These are phyloP conservation scores for Bruchidius siliquastri DNA, from an alignment of 2,888 invertebrate genomes.

Conservation along the genomic window DNA sequence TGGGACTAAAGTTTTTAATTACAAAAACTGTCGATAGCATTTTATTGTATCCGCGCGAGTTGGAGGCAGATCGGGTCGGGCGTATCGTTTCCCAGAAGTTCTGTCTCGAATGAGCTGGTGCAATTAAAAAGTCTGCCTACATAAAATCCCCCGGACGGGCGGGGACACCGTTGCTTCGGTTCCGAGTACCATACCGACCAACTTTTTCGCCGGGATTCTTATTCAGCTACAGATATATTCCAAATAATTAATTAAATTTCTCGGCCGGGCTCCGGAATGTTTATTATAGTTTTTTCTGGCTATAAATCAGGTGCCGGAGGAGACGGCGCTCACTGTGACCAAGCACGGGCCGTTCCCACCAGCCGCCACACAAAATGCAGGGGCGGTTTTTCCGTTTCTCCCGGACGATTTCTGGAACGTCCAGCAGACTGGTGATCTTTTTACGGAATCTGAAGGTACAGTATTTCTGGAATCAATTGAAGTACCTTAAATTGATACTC, in stretches of 20 bases:
- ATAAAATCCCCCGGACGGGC: conserved; percentile 33
- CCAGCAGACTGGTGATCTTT: not conserved
- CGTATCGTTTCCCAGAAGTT: not conserved
- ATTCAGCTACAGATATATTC: conserved; percentile 46
- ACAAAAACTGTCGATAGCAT: conserved; percentile 1
- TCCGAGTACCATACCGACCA: conserved; percentile 44
- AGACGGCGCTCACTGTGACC: conserved; percentile 39
- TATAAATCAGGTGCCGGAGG: conserved; percentile 46
- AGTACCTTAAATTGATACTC: too few relatives aligned
- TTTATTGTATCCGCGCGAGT: conserved; percentile 3
- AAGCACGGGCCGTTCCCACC: conserved; percentile 41
- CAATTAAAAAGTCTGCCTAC: conserved; percentile 32
- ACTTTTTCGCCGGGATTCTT: conserved; percentile 45
- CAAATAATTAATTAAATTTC: conserved; percentile 52
- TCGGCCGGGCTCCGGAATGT: conserved; percentile 42
- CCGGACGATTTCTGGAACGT: not conserved
- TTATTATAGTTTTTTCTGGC: conserved; percentile 42
- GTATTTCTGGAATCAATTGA: too few relatives aligned
- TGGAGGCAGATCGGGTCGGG: not conserved
- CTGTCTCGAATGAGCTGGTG: conserved; percentile 9
- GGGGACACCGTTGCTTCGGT: conserved; percentile 33
- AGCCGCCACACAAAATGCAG: conserved; percentile 26
- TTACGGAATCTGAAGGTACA: too few relatives aligned
- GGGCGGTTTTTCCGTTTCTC: conserved; percentile 13
- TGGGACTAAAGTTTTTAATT: not conserved